Evolutionary conservation across 2,888 invertebrate genomes (phyloP).

Genomic region (Melieria crassipennis): DNA sequence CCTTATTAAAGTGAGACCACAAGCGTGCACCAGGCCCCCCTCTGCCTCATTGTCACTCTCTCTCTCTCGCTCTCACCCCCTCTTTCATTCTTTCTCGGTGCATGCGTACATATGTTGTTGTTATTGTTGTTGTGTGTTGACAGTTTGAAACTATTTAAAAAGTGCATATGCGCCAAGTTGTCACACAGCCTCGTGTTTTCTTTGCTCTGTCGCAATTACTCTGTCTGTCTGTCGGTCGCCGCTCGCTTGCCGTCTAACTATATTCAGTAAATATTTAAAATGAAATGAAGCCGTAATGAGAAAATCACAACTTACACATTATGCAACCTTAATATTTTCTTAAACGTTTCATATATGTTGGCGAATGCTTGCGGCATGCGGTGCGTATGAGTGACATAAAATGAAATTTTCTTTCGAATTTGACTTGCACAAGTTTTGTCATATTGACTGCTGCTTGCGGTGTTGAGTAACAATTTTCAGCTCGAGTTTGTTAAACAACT

Average conservation of each 20-base stretch:
- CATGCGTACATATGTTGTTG: no score
- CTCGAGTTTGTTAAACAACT: no score
- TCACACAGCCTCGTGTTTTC: neutral
- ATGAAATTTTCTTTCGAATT: neutral
- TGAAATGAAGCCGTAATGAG: neutral
- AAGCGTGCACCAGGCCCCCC: neutral
- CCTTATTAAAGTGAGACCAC: slow-evolving; percentile 25
- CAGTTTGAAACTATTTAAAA: slow-evolving; percentile 26
- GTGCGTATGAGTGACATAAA: neutral
- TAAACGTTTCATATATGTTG: neutral
- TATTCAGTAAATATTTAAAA: no score
- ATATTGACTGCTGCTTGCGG: no score
- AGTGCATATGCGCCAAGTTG: slow-evolving; percentile 18
- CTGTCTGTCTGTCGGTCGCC: slow-evolving; percentile 20
- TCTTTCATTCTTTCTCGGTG: no score
- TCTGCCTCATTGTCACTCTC: slow-evolving; percentile 9
- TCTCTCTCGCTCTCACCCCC: no score
- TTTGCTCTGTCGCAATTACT: slow-evolving; percentile 6
- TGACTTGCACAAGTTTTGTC: no score
- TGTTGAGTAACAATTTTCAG: no score
- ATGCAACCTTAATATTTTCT: neutral
- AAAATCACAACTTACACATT: neutral
- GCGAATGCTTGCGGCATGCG: neutral
- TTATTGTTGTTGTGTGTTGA: slow-evolving; percentile 19
- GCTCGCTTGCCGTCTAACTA: slow-evolving; percentile 18